Evolutionary conservation across 2,888 invertebrate genomes (phyloP).

Genomic region (Scaptomyza parva): DNA sequence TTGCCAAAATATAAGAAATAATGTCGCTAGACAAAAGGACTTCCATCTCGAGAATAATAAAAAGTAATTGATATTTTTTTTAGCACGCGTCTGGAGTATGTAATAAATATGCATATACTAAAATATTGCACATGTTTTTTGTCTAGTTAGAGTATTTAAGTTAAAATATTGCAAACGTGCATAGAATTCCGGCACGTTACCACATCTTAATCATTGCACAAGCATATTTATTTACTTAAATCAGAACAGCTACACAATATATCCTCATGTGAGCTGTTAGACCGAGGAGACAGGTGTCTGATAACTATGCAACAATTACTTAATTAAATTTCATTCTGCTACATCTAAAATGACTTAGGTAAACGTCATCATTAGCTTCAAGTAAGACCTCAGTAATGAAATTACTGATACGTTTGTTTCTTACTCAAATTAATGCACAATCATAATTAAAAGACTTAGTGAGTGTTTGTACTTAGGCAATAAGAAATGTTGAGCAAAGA

Average conservation of each 20-base stretch:
- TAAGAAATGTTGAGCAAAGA: background rate
- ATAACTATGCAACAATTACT: constrained; percentile 43
- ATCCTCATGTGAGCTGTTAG: background rate
- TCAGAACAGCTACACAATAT: background rate
- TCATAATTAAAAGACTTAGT: background rate
- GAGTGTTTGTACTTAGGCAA: background rate
- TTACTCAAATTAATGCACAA: background rate
- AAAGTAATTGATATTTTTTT: background rate
- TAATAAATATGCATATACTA: background rate
- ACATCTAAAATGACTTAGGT: background rate
- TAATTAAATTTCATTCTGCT: constrained; percentile 47
- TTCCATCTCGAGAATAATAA: background rate
- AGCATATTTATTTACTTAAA: background rate
- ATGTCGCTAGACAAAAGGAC: background rate
- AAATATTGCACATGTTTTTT: background rate
- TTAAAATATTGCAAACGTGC: background rate
- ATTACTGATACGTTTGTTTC: background rate
- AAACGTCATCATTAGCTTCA: constrained; percentile 1
- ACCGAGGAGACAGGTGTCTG: background rate
- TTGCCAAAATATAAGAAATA: background rate
- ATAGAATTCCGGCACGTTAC: background rate
- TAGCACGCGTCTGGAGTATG: background rate
- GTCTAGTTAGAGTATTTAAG: background rate
- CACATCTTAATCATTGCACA: background rate
- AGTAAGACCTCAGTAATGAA: background rate